Percentiles rank a stretch among this genome's conserved stretches.
Conservation (phyloP, 1,140 invertebrate genomes). For the Drosophila burlai region DNA sequence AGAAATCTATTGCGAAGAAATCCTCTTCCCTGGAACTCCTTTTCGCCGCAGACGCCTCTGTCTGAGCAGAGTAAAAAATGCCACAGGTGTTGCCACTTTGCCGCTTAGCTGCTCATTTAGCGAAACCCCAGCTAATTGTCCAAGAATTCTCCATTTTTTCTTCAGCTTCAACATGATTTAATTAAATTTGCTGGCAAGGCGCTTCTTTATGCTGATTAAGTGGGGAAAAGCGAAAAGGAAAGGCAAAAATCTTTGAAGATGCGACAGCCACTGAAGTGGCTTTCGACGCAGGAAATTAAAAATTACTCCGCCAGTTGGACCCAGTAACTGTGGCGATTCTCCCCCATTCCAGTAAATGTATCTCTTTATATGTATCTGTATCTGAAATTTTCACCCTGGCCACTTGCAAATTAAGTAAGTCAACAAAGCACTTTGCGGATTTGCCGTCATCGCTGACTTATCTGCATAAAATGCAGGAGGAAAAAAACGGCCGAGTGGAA, state of each 20-base stretch:
- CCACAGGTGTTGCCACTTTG: conserved; percentile 80
- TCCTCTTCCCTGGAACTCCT: background rate
- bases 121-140: conserved; percentile 68
- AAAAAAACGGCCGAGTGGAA: conserved; percentile 19
- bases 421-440: conserved; percentile 84
- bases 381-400: conserved; percentile 25
- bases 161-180: conserved; percentile 63
- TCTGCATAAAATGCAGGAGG: conserved; percentile 66
- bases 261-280: conserved; percentile 54
- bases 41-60: conserved; percentile 24
- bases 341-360: background rate
- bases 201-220: conserved; percentile 78
- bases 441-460: conserved; percentile 67
- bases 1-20: background rate
- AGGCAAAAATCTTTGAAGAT: conserved; percentile 53
- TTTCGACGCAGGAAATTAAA: conserved; percentile 67
- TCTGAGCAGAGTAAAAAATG: conserved; percentile 29
- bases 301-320: conserved; percentile 51
- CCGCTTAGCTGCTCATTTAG: conserved; percentile 75
- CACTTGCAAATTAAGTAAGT: conserved; percentile 83
- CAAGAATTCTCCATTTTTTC: conserved; percentile 70
- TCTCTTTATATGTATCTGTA: background rate
- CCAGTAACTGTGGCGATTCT: conserved; percentile 6
- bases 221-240: conserved; percentile 45
- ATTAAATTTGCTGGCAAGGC: conserved; percentile 73